Evolutionary conservation across 2,113 vertebrate genomes (phyloP).

Genomic region (Sinocyclocheilus maitianheensis): DNA sequence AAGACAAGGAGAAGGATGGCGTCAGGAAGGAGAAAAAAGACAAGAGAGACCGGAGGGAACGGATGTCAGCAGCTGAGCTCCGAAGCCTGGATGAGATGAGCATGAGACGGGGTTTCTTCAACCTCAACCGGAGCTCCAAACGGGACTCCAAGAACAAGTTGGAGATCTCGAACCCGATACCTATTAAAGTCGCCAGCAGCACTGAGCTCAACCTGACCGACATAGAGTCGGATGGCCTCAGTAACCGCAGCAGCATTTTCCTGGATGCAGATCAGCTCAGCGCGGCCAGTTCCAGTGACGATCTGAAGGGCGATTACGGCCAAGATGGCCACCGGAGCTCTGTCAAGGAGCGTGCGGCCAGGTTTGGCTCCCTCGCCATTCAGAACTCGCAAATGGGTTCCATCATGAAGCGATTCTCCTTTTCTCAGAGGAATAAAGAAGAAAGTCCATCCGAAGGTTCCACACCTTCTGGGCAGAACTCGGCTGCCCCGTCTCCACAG

Average conservation of each 20-base stretch:
- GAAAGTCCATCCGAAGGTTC: slow-evolving; percentile 81
- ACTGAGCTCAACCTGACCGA: slow-evolving; percentile 85
- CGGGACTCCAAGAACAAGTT: slow-evolving; percentile 84
- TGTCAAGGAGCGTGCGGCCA: slow-evolving; percentile 89
- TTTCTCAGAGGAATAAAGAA: slow-evolving; percentile 82
- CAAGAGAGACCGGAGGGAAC: slow-evolving; percentile 92
- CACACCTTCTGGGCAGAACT: slow-evolving; percentile 79
- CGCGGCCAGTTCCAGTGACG: slow-evolving; percentile 82
- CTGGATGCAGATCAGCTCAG: slow-evolving; percentile 81
- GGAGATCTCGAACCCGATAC: slow-evolving; percentile 95
- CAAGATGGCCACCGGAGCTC: slow-evolving; percentile 79
- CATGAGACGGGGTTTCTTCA: slow-evolving; percentile 90
- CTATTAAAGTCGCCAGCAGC: slow-evolving; percentile 91
- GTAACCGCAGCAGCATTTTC: slow-evolving; percentile 79
- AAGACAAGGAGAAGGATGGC: slow-evolving; percentile 87
- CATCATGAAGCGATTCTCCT: slow-evolving; percentile 84
- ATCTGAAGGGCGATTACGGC: slow-evolving; percentile 66
- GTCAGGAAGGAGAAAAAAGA: slow-evolving; percentile 90
- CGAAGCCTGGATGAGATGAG: slow-evolving; percentile 96
- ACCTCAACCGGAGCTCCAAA: slow-evolving; percentile 91
- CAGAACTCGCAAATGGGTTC: slow-evolving; percentile 81
- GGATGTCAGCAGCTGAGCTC: slow-evolving; percentile 92
- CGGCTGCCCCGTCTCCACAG: slow-evolving; percentile 80
- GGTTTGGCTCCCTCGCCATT: slow-evolving; percentile 88
- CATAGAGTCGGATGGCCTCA: slow-evolving; percentile 80